Percentiles rank a stretch among this genome's conserved stretches.
Conservation (phyloP, 2,113 vertebrate genomes). For the Delphinapterus leucas region DNA sequence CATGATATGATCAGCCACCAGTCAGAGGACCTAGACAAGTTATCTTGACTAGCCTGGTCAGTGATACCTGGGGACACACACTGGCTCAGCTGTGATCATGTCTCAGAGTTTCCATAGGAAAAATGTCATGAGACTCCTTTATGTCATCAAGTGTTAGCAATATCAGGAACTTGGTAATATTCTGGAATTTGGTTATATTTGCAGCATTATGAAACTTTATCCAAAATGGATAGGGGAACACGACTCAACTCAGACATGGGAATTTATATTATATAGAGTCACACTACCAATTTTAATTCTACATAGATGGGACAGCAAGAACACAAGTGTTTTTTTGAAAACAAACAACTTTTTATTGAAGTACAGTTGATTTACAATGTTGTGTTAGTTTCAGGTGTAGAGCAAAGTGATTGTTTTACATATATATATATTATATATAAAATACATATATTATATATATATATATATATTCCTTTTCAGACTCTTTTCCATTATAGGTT, state of each 20-base stretch:
- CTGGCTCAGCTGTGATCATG: not conserved
- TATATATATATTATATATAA: not conserved
- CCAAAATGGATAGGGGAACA: not conserved
- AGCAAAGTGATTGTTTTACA: not conserved
- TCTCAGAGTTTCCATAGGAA: not conserved
- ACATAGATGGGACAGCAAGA: not conserved
- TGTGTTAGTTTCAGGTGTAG: not conserved
- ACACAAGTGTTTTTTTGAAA: not conserved
- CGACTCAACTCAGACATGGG: not conserved
- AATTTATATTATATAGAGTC: not conserved
- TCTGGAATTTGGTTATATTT: not conserved
- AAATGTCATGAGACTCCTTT: not conserved
- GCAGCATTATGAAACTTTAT: not conserved
- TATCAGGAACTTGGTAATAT: not conserved
- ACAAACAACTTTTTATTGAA: not conserved
- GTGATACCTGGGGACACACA: not conserved
- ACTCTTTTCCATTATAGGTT: not conserved
- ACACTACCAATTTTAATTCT: not conserved
- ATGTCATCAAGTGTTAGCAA: not conserved
- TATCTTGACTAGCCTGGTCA: not conserved
- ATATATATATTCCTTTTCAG: not conserved
- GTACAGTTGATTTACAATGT: not conserved
- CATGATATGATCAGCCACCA: not conserved
- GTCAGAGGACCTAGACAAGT: not conserved
- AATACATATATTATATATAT: not conserved